Evolutionary conservation across 2,888 invertebrate genomes (phyloP), one percentile per base, ranked within the genome.

Genomic region (Cryptops parisi): DNA sequence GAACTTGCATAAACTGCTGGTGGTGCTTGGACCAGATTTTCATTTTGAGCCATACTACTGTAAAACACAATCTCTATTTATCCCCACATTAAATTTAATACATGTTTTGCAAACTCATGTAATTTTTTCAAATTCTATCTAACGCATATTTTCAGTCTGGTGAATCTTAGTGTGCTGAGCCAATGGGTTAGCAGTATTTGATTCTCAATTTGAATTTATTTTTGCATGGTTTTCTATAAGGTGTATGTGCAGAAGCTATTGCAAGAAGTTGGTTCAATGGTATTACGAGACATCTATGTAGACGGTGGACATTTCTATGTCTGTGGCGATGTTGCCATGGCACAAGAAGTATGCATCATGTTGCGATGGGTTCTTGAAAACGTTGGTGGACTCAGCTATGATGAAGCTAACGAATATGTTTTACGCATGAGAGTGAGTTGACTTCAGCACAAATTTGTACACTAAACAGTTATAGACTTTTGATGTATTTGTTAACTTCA

Each of bases 321-420:
- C 1, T 70, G 70, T 57, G 70, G 70, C 43, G 69, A 70, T 57
- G 67, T 68, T 12, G 59, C 64, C 39, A 70, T 70, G 69, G 69
- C 70, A 2, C 63, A 63, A 49, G 68, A 67, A 48, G 69, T 70
- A 6, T 62, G 64, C 3, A 58, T 60, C 17, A 64, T 65, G 1
- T 56, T 68, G 21, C 60, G 63, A 45, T 58, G 57, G 24, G 61
- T 67, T 23, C 52, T 67, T 23, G 23, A 44, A 24, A 46, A 23
- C 19, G 54, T 24, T 2, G 55, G 45, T 15, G 47, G 46, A 19
- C n/a, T 59, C 22, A 27, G 23, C 21, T 46, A 26, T 6, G 56
- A 47, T 3, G 47, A 59, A 43, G 55, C 59, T 5, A 52, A 55
- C 17, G 47, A 51, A 3, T 52, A 55, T 26, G 23, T 56, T 17